Evolutionary conservation across 2,113 vertebrate species (phyloP).

Genomic region (Phrynosoma blainvillii): DNA sequence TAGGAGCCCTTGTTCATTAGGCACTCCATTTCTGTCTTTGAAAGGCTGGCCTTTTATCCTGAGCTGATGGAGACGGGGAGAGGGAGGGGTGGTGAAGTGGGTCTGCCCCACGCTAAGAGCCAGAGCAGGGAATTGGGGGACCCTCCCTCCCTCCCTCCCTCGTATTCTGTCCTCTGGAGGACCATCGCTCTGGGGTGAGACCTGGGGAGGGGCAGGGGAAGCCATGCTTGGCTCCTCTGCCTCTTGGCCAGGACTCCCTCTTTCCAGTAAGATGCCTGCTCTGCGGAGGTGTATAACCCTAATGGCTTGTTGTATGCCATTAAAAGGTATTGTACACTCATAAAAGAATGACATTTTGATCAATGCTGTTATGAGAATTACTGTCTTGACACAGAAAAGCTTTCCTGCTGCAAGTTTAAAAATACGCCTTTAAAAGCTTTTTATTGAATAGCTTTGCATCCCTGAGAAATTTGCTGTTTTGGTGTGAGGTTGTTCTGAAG

Average conservation of each 20-base stretch:
- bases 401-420: constrained; percentile 90
- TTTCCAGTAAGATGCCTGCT: constrained; percentile 84
- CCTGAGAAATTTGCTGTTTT: constrained; percentile 87
- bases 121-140: neutral
- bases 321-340: constrained; percentile 93
- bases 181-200: neutral
- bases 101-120: neutral
- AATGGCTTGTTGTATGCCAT: constrained; percentile 89
- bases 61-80: neutral
- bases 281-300: constrained; percentile 84
- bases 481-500: constrained; percentile 78
- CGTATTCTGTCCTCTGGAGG: constrained; percentile 46
- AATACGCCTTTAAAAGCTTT: constrained; percentile 91
- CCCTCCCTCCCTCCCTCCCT: neutral
- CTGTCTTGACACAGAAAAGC: constrained; percentile 98
- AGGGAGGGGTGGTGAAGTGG: neutral
- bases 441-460: constrained; percentile 93
- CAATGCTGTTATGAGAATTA: constrained; percentile 96
- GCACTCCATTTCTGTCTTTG: constrained; percentile 43
- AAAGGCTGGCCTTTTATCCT: neutral
- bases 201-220: constrained; percentile 27
- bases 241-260: constrained; percentile 76
- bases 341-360: constrained; percentile 98
- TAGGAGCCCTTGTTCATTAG: constrained; percentile 36
- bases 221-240: constrained; percentile 46